Evolutionary conservation across 2,113 vertebrate species (phyloP).

Genomic region (Charina bottae): DNA sequence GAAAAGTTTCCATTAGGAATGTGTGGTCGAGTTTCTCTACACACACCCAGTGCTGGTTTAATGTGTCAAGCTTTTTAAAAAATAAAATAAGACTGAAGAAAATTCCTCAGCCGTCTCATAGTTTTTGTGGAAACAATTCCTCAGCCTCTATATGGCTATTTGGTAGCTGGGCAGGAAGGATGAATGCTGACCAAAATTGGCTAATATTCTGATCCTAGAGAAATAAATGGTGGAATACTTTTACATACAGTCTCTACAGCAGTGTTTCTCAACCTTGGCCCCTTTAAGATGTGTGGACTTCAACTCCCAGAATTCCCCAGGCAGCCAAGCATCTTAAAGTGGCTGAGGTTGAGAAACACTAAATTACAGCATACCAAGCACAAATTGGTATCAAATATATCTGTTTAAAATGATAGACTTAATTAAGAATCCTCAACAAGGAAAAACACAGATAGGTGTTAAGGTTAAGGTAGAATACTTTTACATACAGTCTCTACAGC

Average conservation of each 20-base stretch:
- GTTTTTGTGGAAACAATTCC: not conserved
- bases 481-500: too few relatives aligned
- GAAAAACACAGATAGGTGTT: too few relatives aligned
- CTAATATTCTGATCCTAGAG: not conserved
- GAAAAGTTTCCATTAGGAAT: not conserved
- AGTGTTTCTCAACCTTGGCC: too few relatives aligned
- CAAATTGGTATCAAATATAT: too few relatives aligned
- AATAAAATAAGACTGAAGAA: not conserved
- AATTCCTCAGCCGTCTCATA: not conserved
- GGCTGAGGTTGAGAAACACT: too few relatives aligned
- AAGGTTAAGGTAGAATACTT: too few relatives aligned
- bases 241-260: not conserved
- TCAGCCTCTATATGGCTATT: not conserved
- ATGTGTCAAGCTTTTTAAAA: not conserved
- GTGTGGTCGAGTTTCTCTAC: not conserved
- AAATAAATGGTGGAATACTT: not conserved
- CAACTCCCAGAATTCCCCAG: too few relatives aligned
- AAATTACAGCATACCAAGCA: too few relatives aligned
- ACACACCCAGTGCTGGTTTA: not conserved
- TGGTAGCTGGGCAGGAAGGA: not conserved
- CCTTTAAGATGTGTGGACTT: too few relatives aligned
- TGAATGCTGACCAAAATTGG: not conserved
- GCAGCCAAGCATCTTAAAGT: too few relatives aligned
- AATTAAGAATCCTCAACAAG: too few relatives aligned
- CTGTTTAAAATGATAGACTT: too few relatives aligned